phyloP scores from a whole-genome alignment of 2,888 invertebrate species.

The Caenorhabditis sp. region DNA sequence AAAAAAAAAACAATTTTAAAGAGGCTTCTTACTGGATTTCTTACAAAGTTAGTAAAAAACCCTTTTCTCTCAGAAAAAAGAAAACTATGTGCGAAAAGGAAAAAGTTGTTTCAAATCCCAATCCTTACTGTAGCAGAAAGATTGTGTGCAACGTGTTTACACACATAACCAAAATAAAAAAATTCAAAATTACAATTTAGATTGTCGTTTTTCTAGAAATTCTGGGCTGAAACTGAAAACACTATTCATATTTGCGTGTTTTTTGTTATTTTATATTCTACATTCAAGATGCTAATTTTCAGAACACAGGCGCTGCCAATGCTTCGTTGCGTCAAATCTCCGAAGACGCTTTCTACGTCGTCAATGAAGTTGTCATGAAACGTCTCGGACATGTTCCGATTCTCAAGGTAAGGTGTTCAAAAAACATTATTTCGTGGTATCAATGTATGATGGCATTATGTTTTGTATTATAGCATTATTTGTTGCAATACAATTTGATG shows the following conservation, averaged over 20 bases:
- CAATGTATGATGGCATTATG: constrained; percentile 11
- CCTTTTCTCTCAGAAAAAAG: too few relatives aligned
- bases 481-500: constrained; percentile 3
- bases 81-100: too few relatives aligned
- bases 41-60: too few relatives aligned
- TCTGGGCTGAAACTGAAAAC: too few relatives aligned
- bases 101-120: too few relatives aligned
- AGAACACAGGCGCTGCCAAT: constrained; percentile 55
- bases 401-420: constrained; percentile 66
- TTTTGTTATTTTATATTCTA: too few relatives aligned
- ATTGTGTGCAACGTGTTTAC: not conserved
- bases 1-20: too few relatives aligned
- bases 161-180: not conserved
- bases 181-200: too few relatives aligned
- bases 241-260: too few relatives aligned
- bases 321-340: constrained; percentile 67
- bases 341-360: constrained; percentile 72
- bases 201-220: not conserved
- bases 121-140: too few relatives aligned
- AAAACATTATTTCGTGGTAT: not conserved
- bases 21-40: too few relatives aligned
- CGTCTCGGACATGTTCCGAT: constrained; percentile 73
- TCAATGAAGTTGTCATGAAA: constrained; percentile 73
- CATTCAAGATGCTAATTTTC: too few relatives aligned
- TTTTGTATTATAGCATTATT: not conserved